Percentiles rank a stretch among this genome's conserved stretches.
Evolutionary conservation across 2,113 vertebrate species (phyloP).

Genomic region (Petrocephalus zakoni): DNA sequence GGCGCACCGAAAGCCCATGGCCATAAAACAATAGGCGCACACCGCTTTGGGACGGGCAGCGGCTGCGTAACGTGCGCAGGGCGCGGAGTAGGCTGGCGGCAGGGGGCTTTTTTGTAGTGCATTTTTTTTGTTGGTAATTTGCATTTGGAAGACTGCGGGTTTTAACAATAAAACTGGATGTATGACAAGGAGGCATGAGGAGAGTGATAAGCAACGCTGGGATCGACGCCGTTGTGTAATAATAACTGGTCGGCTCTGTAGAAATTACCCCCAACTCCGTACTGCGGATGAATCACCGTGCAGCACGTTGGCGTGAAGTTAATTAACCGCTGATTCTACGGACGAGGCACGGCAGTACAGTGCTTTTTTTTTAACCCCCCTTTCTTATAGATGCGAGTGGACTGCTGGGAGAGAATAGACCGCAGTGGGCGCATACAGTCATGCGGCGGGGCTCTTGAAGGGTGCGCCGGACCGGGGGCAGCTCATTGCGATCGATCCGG

Average conservation of each 20-base stretch:
- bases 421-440: constrained; percentile 26
- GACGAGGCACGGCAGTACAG: not conserved
- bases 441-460: constrained; percentile 37
- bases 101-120: not conserved
- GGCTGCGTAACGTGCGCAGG: not conserved
- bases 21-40: not conserved
- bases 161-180: not conserved
- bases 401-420: constrained; percentile 21
- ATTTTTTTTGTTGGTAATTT: not conserved
- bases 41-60: not conserved
- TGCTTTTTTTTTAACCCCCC: not conserved
- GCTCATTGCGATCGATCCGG: constrained; percentile 35
- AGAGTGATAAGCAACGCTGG: not conserved
- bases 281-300: constrained; percentile 35
- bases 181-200: not conserved
- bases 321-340: constrained; percentile 1
- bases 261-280: constrained; percentile 5
- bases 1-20: not conserved
- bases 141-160: not conserved
- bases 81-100: not conserved
- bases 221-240: constrained; percentile 1
- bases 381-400: constrained; percentile 34
- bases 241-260: not conserved
- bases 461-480: constrained; percentile 31
- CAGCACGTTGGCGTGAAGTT: constrained; percentile 22